Conservation (phyloP, 2,113 vertebrate species). For the Tachycineta bicolor region DNA sequence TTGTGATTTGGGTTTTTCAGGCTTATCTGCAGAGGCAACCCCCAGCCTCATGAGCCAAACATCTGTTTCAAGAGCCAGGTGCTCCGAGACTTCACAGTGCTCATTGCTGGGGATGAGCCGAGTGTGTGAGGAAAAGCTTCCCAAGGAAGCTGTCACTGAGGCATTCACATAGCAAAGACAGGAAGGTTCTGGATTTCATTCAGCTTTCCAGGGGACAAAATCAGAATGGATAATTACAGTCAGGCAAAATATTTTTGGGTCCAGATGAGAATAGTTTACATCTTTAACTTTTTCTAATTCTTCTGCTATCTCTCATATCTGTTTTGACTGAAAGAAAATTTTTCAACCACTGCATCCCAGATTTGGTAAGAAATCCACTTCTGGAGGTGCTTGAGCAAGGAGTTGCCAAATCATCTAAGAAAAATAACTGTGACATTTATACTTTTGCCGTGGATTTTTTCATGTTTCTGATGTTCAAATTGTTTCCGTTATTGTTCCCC, state of each 20-base stretch:
- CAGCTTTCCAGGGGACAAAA: not conserved
- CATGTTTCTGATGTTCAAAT: not conserved
- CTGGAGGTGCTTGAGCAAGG: not conserved
- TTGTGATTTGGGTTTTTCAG: slow-evolving; percentile 28
- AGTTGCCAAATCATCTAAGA: not conserved
- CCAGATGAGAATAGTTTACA: not conserved
- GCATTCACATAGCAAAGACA: not conserved
- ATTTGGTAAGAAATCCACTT: not conserved
- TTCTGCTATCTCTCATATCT: not conserved
- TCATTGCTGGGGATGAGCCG: not conserved
- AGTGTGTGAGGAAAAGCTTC: not conserved
- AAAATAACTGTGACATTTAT: not conserved
- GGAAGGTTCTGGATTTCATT: not conserved
- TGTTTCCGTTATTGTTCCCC: not conserved
- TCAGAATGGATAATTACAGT: not conserved
- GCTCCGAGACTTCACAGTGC: not conserved
- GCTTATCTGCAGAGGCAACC: slow-evolving; percentile 2
- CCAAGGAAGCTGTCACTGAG: not conserved
- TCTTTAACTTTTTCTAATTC: not conserved
- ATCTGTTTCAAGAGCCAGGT: slow-evolving; percentile 11
- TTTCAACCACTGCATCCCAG: not conserved
- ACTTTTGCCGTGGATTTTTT: not conserved
- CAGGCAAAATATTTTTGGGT: not conserved
- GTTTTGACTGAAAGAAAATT: not conserved
- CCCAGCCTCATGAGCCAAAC: not conserved